These are phyloP conservation scores for Zaprionus vittiger DNA, from an alignment of 1,140 invertebrate species.

Conservation along the genomic window DNA sequence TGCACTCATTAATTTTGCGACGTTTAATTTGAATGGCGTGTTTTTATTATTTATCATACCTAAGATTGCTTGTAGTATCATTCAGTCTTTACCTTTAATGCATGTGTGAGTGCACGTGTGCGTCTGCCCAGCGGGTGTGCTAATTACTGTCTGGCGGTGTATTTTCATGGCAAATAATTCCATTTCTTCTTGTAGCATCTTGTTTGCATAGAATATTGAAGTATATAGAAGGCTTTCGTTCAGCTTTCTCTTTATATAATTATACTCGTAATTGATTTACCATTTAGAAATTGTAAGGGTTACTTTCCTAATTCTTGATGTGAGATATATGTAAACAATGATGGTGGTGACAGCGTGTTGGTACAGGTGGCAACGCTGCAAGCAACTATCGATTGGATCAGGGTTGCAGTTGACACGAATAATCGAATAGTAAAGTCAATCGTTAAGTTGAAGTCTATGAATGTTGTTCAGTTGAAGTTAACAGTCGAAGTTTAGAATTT, in stretches of 20 bases:
- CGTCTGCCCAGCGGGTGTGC: neutral
- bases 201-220: neutral
- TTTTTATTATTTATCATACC: conserved; percentile 54
- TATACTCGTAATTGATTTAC: neutral
- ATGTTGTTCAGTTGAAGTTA: too few relatives aligned
- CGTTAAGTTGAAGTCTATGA: too few relatives aligned
- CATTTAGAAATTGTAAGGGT: neutral
- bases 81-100: neutral
- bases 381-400: too few relatives aligned
- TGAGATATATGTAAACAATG: too few relatives aligned
- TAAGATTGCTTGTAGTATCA: conserved; percentile 34
- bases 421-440: too few relatives aligned
- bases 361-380: too few relatives aligned
- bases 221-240: neutral
- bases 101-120: neutral
- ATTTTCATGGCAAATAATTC: neutral
- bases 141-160: conserved; percentile 1
- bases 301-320: too few relatives aligned
- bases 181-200: neutral
- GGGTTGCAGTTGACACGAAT: too few relatives aligned
- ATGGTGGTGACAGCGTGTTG: too few relatives aligned
- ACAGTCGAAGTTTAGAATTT: too few relatives aligned
- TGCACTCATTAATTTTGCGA: conserved; percentile 71
- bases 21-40: conserved; percentile 37
- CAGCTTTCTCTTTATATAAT: neutral